Evolutionary conservation across 2,113 vertebrate genomes (phyloP).

Genomic region (Nymphicus hollandicus): DNA sequence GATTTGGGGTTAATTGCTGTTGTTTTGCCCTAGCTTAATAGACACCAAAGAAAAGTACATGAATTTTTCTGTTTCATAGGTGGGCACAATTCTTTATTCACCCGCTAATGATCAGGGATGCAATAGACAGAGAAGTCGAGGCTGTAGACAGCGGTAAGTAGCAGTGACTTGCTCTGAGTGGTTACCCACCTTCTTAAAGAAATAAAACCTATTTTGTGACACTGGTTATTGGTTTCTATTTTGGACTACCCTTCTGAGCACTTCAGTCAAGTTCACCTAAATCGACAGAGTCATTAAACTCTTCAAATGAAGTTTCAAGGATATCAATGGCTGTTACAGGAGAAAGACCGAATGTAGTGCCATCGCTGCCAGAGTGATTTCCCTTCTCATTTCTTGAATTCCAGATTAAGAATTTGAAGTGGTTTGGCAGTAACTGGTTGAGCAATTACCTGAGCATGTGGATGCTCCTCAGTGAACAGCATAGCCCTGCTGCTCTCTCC

Average conservation of each 20-base stretch:
- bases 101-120: slow-evolving; percentile 93
- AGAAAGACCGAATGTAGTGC: neutral
- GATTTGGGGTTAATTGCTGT: neutral
- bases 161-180: neutral
- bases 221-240: neutral
- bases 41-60: neutral
- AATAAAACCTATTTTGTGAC: neutral
- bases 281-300: neutral
- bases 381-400: neutral
- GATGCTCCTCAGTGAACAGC: neutral
- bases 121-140: slow-evolving; percentile 94
- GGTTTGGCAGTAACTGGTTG: neutral
- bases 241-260: neutral
- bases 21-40: neutral
- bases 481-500: neutral
- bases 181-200: neutral
- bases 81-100: slow-evolving; percentile 98
- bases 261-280: neutral
- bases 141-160: slow-evolving; percentile 95
- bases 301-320: neutral
- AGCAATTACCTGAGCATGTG: neutral
- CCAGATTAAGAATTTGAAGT: neutral
- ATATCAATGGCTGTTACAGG: neutral
- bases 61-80: slow-evolving; percentile 67
- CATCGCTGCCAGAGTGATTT: neutral